A percentile compares a stretch with the other conserved stretches of the same genome.
Conservation (phyloP, 2,888 invertebrate species). For the Fragum sueziense region DNA sequence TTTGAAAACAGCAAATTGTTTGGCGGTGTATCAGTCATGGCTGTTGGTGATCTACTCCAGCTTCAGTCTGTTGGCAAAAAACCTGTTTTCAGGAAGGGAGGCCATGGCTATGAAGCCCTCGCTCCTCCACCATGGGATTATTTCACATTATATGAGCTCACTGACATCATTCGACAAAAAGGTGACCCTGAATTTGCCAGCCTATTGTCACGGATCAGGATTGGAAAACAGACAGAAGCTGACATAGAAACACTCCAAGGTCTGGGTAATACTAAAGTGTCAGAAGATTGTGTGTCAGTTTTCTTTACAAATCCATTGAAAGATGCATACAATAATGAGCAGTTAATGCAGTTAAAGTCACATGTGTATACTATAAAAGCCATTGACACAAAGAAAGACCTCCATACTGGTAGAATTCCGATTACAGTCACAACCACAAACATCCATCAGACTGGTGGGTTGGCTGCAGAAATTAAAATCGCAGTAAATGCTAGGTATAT, state of each 20-base stretch:
- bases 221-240: slow-evolving; percentile 39
- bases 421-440: background rate
- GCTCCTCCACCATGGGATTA: background rate
- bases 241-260: slow-evolving; percentile 16
- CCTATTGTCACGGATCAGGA: slow-evolving; percentile 25
- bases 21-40: background rate
- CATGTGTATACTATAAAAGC: background rate
- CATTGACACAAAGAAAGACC: slow-evolving; percentile 1
- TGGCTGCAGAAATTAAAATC: background rate
- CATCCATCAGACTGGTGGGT: slow-evolving; percentile 6
- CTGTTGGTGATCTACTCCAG: slow-evolving; percentile 14
- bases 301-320: slow-evolving; percentile 5
- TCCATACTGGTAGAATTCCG: background rate
- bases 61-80: slow-evolving; percentile 23
- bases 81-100: slow-evolving; percentile 22
- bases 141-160: slow-evolving; percentile 42
- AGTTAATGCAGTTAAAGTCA: background rate
- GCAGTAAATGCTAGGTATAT: slow-evolving; percentile 20
- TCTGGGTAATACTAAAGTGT: slow-evolving; percentile 11
- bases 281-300: slow-evolving; percentile 9
- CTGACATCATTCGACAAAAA: slow-evolving; percentile 42
- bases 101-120: slow-evolving; percentile 31
- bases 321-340: background rate
- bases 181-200: slow-evolving; percentile 49
- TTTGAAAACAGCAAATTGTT: slow-evolving; percentile 11